Base-by-base conservation (phyloP, 2,888 invertebrate genomes). In the Fragum whitleyi region DNA sequence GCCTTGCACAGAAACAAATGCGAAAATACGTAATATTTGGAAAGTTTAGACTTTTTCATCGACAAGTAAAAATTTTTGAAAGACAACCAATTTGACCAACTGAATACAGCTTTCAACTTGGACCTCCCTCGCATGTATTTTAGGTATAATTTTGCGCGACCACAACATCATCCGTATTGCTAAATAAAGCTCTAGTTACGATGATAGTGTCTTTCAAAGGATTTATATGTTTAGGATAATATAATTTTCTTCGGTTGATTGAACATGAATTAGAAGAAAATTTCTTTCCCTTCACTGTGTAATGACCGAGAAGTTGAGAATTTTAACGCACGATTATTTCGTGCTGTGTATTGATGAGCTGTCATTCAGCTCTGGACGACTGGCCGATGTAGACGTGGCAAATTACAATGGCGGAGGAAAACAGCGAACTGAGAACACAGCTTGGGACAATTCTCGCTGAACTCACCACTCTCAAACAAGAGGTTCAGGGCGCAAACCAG, bases 301-400 rank as follows among this genome's bases (percentile, higher is more conserved):
- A 21, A 36, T 21, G n/a, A 32, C 32, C 62, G 62, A 23, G 23
- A 62, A 14, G 29, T 62, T n/a, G 29, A 21, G 62, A 14, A n/a
- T 28, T n/a, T 29, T 11, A 26, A n/a, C 28, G 57, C 57, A 57
- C 57, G 57, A 57, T 23, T 23, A 19, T 57, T 19, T 57, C 57
- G 57, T 57, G 57, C 57, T n/a, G 57, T 57, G 2, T 14, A 28
- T 23, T 53, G 19, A 53, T 53, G 19, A 36, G 53, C 19, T 14
- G 57, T 57, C 57, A 62, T 62, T 62, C 62, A 62, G 69, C 69
- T 51, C 42, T 69, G 69, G 69, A 69, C 69, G 23, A 42, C 28
- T 9, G 32, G 32, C 32, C 32, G 32, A 61, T 11, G 14, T n/a
- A 61, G 61, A 29, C 61, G 32, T 29, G 19, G 47, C 29, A 16